phyloP scores from a whole-genome alignment of 2,797 vertebrate genomes.

The Acipenser oxyrinchus region DNA sequence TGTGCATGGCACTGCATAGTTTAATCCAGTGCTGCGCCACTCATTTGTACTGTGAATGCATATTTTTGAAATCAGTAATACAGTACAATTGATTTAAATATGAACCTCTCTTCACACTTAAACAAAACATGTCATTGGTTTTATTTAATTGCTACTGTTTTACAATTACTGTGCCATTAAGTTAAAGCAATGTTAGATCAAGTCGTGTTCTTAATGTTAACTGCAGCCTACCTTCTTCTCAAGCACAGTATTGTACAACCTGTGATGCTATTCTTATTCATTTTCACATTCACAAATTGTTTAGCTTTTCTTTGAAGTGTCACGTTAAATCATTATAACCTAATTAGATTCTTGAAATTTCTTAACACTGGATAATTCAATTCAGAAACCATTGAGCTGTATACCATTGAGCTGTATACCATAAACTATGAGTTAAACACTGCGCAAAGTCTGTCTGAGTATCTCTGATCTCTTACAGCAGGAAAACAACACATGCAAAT shows the following conservation, averaged over 20 bases:
- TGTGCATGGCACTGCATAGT: too few species aligned
- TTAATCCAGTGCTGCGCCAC: too few species aligned
- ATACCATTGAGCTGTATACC: not conserved
- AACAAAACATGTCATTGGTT: too few species aligned
- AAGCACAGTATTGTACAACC: not conserved
- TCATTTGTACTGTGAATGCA: too few species aligned
- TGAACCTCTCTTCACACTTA: too few species aligned
- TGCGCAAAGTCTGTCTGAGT: not conserved
- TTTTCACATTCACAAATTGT: not conserved
- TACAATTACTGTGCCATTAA: too few species aligned
- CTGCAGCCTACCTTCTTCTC: too few species aligned
- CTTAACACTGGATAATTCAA: constrained; percentile 8
- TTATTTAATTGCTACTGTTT: too few species aligned
- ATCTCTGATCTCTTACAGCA: not conserved
- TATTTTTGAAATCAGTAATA: too few species aligned
- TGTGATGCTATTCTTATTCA: not conserved
- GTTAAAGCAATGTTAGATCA: too few species aligned
- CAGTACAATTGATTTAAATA: too few species aligned
- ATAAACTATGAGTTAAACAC: constrained; percentile 8
- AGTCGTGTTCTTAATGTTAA: too few species aligned
- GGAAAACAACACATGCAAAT: constrained; percentile 6
- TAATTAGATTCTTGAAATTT: constrained; percentile 6
- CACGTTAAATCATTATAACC: constrained; percentile 8
- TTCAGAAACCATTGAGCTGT: not conserved
- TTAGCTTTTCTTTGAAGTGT: constrained; percentile 11